A percentile compares a stretch with the other conserved stretches of the same genome.
phyloP scores from a whole-genome alignment of 2,888 invertebrate genomes.

The Plebejus melissa region DNA sequence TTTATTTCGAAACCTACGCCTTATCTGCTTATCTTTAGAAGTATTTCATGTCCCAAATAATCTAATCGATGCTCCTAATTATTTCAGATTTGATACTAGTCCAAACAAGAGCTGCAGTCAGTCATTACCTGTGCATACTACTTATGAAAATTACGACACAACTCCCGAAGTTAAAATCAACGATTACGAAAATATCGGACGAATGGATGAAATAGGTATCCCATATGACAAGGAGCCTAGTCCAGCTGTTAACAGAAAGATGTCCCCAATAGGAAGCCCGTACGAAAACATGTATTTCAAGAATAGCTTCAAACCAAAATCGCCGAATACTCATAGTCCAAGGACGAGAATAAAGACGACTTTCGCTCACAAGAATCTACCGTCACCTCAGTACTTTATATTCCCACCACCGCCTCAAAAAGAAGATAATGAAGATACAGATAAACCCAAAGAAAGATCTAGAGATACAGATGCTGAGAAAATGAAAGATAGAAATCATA shows the following conservation, averaged over 20 bases:
- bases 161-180: slow-evolving; percentile 60
- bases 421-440: not conserved
- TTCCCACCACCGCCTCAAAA: slow-evolving; percentile 62
- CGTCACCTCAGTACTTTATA: slow-evolving; percentile 71
- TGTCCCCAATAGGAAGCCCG: slow-evolving; percentile 65
- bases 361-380: slow-evolving; percentile 73
- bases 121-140: slow-evolving; percentile 59
- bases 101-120: slow-evolving; percentile 56
- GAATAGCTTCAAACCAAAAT: slow-evolving; percentile 65
- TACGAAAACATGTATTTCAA: slow-evolving; percentile 82
- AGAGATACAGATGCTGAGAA: not conserved
- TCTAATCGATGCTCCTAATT: slow-evolving; percentile 20
- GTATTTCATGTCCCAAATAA: not conserved
- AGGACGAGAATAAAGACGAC: slow-evolving; percentile 81
- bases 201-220: slow-evolving; percentile 72
- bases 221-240: slow-evolving; percentile 67
- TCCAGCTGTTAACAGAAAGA: slow-evolving; percentile 65
- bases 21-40: not conserved
- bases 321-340: slow-evolving; percentile 75
- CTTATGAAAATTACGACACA: slow-evolving; percentile 78
- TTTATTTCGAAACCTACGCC: too few relatives aligned
- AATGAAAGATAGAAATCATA: not conserved
- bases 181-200: slow-evolving; percentile 59
- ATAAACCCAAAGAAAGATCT: not conserved
- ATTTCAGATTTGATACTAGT: slow-evolving; percentile 72